phyloP scores from a whole-genome alignment of 1,140 invertebrate genomes.

The Ephestia elutella region DNA sequence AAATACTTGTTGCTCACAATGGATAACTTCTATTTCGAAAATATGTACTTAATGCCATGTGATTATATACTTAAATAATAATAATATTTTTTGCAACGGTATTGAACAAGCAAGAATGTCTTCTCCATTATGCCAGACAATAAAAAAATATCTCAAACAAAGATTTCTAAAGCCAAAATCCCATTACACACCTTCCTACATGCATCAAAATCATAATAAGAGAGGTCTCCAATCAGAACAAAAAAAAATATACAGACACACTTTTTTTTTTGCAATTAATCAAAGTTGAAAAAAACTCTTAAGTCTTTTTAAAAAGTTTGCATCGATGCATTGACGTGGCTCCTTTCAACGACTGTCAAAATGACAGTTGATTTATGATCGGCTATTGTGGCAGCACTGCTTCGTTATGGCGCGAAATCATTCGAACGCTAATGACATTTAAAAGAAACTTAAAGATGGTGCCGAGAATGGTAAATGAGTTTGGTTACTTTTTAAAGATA shows the following conservation, averaged over 20 bases:
- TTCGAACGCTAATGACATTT: constrained; percentile 62
- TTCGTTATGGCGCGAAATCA: constrained; percentile 62
- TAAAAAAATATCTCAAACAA: neutral
- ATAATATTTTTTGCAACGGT: neutral
- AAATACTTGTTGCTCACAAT: too few species aligned
- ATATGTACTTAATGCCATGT: too few species aligned
- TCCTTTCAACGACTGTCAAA: constrained; percentile 64
- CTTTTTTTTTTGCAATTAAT: constrained; percentile 53
- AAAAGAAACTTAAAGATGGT: constrained; percentile 39
- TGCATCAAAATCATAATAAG: constrained; percentile 5
- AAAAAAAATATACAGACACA: constrained; percentile 13
- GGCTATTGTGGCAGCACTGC: constrained; percentile 57
- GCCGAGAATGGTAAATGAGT: constrained; percentile 4
- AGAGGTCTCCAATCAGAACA: constrained; percentile 6
- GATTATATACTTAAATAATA: too few species aligned
- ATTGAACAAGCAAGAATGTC: neutral
- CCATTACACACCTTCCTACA: neutral
- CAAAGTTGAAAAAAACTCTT: constrained; percentile 44
- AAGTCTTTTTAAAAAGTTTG: constrained; percentile 57
- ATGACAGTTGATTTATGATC: constrained; percentile 67
- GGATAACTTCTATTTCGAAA: too few species aligned
- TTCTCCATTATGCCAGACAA: neutral
- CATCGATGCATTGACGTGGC: constrained; percentile 63
- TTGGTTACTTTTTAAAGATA: neutral
- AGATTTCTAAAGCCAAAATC: neutral